These are phyloP conservation scores for Saguinus imperator DNA, from an alignment of 2,113 vertebrate species.

Conservation along the genomic window DNA sequence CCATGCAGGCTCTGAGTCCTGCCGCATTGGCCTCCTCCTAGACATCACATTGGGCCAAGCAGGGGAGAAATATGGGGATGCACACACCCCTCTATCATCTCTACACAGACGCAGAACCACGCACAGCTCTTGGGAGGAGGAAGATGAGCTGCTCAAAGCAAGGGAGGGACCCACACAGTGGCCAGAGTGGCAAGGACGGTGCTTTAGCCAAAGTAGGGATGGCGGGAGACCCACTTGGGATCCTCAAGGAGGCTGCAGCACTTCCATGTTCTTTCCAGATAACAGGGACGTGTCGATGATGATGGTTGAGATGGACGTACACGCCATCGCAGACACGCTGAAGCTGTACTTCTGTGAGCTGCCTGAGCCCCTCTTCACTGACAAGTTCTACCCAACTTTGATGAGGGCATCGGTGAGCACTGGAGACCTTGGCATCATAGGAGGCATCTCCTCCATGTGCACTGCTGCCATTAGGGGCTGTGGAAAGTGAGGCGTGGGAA, in stretches of 20 bases:
- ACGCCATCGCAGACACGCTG: slow-evolving; percentile 96
- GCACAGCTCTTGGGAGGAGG: not conserved
- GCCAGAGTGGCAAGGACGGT: not conserved
- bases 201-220: not conserved
- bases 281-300: slow-evolving; percentile 97
- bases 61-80: not conserved
- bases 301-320: slow-evolving; percentile 99
- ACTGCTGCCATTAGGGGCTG: not conserved
- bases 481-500: too few relatives aligned
- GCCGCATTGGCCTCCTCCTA: not conserved
- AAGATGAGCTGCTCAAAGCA: not conserved
- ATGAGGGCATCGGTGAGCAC: slow-evolving; percentile 94
- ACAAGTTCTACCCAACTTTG: slow-evolving; percentile 97
- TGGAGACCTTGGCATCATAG: fast-evolving
- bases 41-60: too few relatives aligned
- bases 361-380: slow-evolving; percentile 97
- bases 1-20: fast-evolving
- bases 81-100: not conserved
- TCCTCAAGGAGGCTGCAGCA: not conserved
- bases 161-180: fast-evolving
- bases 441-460: not conserved
- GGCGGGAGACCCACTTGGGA: not conserved
- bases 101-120: not conserved
- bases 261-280: slow-evolving; percentile 83
- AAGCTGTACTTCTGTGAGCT: slow-evolving; percentile 98